A percentile compares a stretch with the other conserved stretches of the same genome.
These are phyloP conservation scores for Dolichomitus sp. DNA, from an alignment of 2,888 invertebrate species.

Conservation along the genomic window DNA sequence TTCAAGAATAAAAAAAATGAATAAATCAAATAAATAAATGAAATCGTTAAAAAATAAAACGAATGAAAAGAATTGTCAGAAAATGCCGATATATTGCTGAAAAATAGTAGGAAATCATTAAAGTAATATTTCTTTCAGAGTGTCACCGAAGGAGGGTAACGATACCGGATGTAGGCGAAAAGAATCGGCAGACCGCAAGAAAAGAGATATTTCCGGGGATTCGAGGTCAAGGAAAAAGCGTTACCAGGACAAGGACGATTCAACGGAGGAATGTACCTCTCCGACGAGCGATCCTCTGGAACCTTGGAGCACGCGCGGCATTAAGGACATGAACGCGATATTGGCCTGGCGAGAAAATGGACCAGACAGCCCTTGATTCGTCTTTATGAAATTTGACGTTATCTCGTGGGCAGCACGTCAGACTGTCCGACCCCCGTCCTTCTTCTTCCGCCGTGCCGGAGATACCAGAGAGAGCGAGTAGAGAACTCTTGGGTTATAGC, in stretches of 20 bases:
- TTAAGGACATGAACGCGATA: slow-evolving; percentile 91
- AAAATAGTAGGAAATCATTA: not conserved
- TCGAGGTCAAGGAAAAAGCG: slow-evolving; percentile 87
- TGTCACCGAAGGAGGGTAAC: slow-evolving; percentile 85
- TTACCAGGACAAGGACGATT: slow-evolving; percentile 82
- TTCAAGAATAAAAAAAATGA: too few relatives aligned
- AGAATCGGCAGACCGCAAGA: slow-evolving; percentile 79
- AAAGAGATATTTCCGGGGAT: slow-evolving; percentile 84
- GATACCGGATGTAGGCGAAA: slow-evolving; percentile 78
- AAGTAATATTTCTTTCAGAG: slow-evolving; percentile 80
- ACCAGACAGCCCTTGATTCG: slow-evolving; percentile 86
- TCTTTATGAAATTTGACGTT: slow-evolving; percentile 67
- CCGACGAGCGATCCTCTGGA: slow-evolving; percentile 89
- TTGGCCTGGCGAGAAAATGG: slow-evolving; percentile 89
- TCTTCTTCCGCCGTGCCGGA: slow-evolving; percentile 33
- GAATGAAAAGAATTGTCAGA: not conserved
- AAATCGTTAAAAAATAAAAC: not conserved
- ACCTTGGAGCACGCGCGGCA: slow-evolving; percentile 91
- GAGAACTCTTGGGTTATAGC: slow-evolving; percentile 2
- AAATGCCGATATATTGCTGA: not conserved
- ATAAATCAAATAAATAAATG: too few relatives aligned
- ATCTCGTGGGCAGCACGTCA: slow-evolving; percentile 37
- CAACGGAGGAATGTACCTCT: slow-evolving; percentile 79
- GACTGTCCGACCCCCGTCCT: slow-evolving; percentile 44
- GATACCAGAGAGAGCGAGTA: slow-evolving; percentile 2